Conservation (phyloP, 1,140 invertebrate genomes). For the Brachionus asplanchnoidis region DNA sequence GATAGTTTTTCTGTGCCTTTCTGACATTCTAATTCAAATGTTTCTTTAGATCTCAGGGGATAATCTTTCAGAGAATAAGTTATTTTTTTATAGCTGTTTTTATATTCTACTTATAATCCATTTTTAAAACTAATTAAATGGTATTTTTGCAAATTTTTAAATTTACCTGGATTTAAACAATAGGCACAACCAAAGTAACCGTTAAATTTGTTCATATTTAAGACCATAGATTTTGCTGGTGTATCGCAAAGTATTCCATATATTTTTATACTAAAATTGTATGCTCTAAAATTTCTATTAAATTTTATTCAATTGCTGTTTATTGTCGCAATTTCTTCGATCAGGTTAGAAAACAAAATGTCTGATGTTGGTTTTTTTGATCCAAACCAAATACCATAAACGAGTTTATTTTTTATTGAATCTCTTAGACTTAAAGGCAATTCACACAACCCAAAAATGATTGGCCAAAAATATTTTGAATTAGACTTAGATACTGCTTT, state of each 20-base stretch:
- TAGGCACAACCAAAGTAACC: constrained; percentile 12
- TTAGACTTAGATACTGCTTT: background rate
- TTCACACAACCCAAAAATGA: too few relatives aligned
- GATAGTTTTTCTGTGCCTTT: too few relatives aligned
- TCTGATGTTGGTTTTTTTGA: background rate
- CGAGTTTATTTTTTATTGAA: too few relatives aligned
- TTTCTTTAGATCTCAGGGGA: background rate
- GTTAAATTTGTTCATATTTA: constrained; percentile 7
- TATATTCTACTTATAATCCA: background rate
- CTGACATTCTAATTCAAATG: too few relatives aligned
- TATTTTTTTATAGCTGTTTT: constrained; percentile 6
- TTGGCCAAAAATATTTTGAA: background rate
- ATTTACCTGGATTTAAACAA: constrained; percentile 17
- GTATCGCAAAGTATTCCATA: constrained; percentile 11
- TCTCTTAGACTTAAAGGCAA: too few relatives aligned
- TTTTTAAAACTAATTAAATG: background rate
- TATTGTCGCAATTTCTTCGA: background rate
- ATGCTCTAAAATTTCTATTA: background rate
- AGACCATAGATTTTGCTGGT: background rate
- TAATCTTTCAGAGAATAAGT: background rate
- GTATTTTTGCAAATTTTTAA: background rate
- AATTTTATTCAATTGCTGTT: background rate
- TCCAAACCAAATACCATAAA: too few relatives aligned
- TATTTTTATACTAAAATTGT: background rate
- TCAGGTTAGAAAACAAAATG: background rate